phyloP scores from a whole-genome alignment of 2,113 vertebrate genomes.

The Hipposideros armiger region DNA sequence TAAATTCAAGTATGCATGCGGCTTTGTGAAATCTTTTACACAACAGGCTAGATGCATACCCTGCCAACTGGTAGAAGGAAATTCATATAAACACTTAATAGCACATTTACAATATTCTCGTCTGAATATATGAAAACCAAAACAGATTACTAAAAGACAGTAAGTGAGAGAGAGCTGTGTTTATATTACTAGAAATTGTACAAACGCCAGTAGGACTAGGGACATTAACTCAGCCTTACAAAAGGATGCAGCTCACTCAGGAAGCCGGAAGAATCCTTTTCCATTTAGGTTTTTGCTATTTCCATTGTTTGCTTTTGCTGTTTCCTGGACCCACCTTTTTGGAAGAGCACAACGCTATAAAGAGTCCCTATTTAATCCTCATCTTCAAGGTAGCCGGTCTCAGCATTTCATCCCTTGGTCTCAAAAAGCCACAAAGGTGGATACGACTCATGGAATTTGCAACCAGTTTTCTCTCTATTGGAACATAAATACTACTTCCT shows the following conservation, averaged over 20 bases:
- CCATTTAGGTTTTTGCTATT: not conserved
- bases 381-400: not conserved
- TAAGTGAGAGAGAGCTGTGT: not conserved
- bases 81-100: conserved; percentile 57
- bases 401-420: not conserved
- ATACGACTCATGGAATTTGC: not conserved
- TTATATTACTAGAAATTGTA: conserved; percentile 39
- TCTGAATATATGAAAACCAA: conserved; percentile 45
- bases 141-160: not conserved
- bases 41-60: conserved; percentile 31
- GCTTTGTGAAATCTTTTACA: conserved; percentile 70
- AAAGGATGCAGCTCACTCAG: conserved; percentile 38
- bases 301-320: not conserved
- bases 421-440: not conserved
- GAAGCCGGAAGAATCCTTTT: not conserved
- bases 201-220: not conserved
- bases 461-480: not conserved
- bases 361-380: not conserved
- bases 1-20: not conserved
- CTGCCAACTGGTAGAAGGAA: conserved; percentile 52
- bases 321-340: not conserved
- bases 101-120: conserved; percentile 51
- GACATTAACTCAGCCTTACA: conserved; percentile 42
- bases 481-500: not conserved
- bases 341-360: not conserved